Evolutionary conservation across 2,113 vertebrate genomes (phyloP), one percentile per base, ranked within the genome.

Genomic region (Progne subis): DNA sequence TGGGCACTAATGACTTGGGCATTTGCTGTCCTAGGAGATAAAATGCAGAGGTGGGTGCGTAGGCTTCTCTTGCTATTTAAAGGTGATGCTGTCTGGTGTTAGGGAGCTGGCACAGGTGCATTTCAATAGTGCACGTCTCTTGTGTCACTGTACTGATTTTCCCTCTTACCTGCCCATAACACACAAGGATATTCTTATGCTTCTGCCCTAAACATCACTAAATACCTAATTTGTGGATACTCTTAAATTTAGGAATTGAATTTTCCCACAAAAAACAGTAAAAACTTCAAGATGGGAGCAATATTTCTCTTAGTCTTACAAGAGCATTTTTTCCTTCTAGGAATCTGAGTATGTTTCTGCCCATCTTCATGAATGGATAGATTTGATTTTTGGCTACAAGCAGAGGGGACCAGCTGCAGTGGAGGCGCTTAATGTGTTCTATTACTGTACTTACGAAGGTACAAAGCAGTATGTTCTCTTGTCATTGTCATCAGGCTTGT

Each of bases 281-380:
- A 68, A 52, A 79, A 12, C 18, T 90, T 78, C 6, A 31, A 67
- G 49, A 44, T 80, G 43, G 25, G 57, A 65, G 10, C 32, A n/a
- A 3, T 67, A 14, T 24, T 70, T 89, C 23, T 47, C 16, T 70
- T 93, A 69, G 13, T 90, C 72, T 86, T 94, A 94, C 19, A 46
- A 65, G 46, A 69, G 8, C 5, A 2, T 72, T 86, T 97, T 34
- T 96, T 92, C 32, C 37, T 84, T 92, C 86, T 95, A 99, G 99
- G 99, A 99, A 96, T 99, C 99, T 0, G 99, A 99, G 69, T 98
- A 98, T 82, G 99, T 99, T 41, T 99, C 99, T 46, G 98, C 98
- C 68, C 99, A 99, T 97, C 99, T 99, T 84, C 99, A 99, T 88
- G 98, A 99, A 96, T 99, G 99, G 99, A 99, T 99, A 80, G 99